Evolutionary conservation across 2,797 vertebrate genomes (phyloP).

Genomic region (Myotis vivesi): DNA sequence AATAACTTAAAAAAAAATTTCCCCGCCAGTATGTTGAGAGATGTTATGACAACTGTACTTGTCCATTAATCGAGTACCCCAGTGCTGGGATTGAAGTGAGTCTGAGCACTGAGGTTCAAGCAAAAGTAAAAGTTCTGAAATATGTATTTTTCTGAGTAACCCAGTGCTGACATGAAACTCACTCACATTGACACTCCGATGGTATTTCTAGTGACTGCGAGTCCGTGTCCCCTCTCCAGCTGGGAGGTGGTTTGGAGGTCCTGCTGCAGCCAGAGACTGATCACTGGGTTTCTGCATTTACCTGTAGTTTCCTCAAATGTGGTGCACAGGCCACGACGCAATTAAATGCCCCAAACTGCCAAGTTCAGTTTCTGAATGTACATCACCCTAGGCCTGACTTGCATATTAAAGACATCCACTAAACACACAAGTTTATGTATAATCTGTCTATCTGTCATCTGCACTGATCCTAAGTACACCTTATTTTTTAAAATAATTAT

Average conservation of each 20-base stretch:
- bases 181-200: neutral
- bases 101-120: neutral
- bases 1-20: neutral
- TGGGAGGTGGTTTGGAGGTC: neutral
- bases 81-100: neutral
- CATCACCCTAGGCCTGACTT: conserved; percentile 76
- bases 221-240: neutral
- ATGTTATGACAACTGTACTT: neutral
- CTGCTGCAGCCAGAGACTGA: conserved; percentile 70
- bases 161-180: neutral
- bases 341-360: conserved; percentile 78
- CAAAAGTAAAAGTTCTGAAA: neutral
- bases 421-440: conserved; percentile 51
- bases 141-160: neutral
- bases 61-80: neutral
- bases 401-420: conserved; percentile 79
- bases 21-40: neutral
- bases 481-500: conserved; percentile 24
- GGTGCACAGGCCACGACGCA: conserved; percentile 70
- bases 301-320: conserved; percentile 72
- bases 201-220: neutral
- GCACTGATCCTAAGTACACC: neutral
- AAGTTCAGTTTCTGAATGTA: conserved; percentile 75
- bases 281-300: conserved; percentile 70
- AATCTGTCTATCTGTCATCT: conserved; percentile 29